These are phyloP conservation scores for Cassiopea xamachana DNA, from an alignment of 30 jellyfish, hydroid and myxozoan genomes.

Conservation along the genomic window DNA sequence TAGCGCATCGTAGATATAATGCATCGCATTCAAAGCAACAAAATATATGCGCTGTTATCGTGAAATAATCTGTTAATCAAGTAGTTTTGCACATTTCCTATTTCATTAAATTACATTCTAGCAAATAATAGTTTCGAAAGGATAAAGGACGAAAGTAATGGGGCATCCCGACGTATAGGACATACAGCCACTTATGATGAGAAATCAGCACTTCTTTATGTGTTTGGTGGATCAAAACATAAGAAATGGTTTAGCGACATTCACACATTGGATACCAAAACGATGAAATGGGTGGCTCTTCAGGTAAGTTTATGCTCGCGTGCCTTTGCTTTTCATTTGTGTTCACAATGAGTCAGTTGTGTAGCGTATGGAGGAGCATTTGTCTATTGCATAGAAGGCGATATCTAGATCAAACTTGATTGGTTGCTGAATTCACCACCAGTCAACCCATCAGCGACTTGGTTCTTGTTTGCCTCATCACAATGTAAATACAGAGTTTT, in stretches of 20 bases:
- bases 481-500: no score
- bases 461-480: no score
- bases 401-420: no score
- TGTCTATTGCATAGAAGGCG: no score
- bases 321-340: no score
- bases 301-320: conserved; percentile 45
- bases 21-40: no score
- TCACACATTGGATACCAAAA: conserved; percentile 52
- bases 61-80: background rate
- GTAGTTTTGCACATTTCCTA: background rate
- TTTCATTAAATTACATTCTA: background rate
- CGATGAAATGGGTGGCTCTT: conserved; percentile 64
- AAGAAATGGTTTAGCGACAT: conserved; percentile 84
- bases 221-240: conserved; percentile 87
- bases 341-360: no score
- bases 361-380: no score
- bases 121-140: conserved; percentile 18
- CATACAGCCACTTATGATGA: conserved; percentile 74
- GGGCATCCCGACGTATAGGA: conserved; percentile 81
- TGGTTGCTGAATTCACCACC: no score
- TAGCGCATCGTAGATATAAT: no score
- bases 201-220: conserved; percentile 36
- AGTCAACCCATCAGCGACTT: no score
- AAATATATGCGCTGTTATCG: background rate
- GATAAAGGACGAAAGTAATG: conserved; percentile 46